Evolutionary conservation across 2,888 invertebrate species (phyloP).

Genomic region (Serripes groenlandicus): DNA sequence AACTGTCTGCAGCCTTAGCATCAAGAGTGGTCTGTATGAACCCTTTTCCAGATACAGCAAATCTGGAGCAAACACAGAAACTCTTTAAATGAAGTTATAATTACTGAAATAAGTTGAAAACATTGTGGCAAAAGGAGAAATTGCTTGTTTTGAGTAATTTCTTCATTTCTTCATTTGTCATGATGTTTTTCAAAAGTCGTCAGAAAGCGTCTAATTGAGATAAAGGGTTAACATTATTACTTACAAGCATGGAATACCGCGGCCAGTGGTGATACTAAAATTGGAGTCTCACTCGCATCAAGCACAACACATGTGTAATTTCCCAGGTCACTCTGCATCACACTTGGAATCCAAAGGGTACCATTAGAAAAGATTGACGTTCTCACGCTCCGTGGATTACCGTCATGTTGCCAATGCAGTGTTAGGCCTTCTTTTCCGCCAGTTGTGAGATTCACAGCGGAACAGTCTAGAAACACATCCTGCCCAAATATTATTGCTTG

Average conservation of each 20-base stretch:
- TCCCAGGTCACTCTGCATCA: constrained; percentile 74
- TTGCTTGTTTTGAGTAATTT: too few relatives aligned
- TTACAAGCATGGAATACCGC: constrained; percentile 80
- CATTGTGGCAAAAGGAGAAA: too few relatives aligned
- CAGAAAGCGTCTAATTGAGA: too few relatives aligned
- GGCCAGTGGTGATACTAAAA: constrained; percentile 66
- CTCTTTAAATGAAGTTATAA: too few relatives aligned
- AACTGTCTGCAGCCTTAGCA: too few relatives aligned
- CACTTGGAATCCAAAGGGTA: constrained; percentile 77
- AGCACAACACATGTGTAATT: constrained; percentile 78
- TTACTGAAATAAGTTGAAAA: too few relatives aligned
- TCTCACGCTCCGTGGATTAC: constrained; percentile 49
- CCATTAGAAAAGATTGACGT: constrained; percentile 77
- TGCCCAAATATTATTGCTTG: constrained; percentile 75
- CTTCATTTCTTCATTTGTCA: too few relatives aligned
- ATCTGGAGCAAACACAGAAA: too few relatives aligned
- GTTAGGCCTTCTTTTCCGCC: constrained; percentile 44
- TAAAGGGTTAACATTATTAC: constrained; percentile 41
- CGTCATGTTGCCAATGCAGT: constrained; percentile 76
- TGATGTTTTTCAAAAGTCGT: too few relatives aligned
- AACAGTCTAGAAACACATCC: constrained; percentile 76
- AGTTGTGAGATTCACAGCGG: constrained; percentile 57
- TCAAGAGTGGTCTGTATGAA: too few relatives aligned
- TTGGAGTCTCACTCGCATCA: constrained; percentile 28
- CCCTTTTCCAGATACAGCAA: too few relatives aligned